Conservation (phyloP, 2,888 invertebrate species). For the Aethes cnicana region DNA sequence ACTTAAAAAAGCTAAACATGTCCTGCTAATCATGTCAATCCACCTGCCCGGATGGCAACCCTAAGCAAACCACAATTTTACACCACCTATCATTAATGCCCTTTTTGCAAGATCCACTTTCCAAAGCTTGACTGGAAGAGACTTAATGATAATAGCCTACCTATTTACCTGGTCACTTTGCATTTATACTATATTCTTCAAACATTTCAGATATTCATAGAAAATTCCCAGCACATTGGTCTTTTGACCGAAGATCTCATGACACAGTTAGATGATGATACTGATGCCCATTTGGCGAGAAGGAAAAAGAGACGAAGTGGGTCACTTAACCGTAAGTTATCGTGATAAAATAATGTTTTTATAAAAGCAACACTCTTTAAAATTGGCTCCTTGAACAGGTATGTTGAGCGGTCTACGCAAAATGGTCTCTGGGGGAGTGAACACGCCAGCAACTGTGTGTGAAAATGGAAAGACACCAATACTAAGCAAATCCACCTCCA, state of each 20-base stretch:
- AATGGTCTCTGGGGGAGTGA: slow-evolving; percentile 86
- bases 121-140: no score
- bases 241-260: slow-evolving; percentile 84
- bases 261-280: slow-evolving; percentile 74
- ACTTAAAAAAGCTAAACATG: no score
- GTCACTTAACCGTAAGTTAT: slow-evolving; percentile 89
- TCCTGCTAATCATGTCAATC: no score
- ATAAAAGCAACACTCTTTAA: slow-evolving; percentile 19
- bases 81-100: no score
- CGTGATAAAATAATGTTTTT: slow-evolving; percentile 6
- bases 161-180: no score
- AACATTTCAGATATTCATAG: slow-evolving; percentile 86
- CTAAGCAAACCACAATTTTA: no score
- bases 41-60: no score
- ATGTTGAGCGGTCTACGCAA: slow-evolving; percentile 90
- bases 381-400: slow-evolving; percentile 70
- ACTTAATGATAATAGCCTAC: no score
- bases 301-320: slow-evolving; percentile 93
- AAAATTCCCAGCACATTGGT: slow-evolving; percentile 89
- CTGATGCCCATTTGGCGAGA: slow-evolving; percentile 75
- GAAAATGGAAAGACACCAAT: slow-evolving; percentile 81
- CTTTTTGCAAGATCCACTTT: no score
- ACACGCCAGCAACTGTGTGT: slow-evolving; percentile 74
- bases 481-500: slow-evolving; percentile 84
- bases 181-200: slow-evolving; percentile 1